Evolutionary conservation across 2,888 invertebrate genomes (phyloP), one percentile per base, ranked within the genome.

Genomic region (Tetropium fuscum): DNA sequence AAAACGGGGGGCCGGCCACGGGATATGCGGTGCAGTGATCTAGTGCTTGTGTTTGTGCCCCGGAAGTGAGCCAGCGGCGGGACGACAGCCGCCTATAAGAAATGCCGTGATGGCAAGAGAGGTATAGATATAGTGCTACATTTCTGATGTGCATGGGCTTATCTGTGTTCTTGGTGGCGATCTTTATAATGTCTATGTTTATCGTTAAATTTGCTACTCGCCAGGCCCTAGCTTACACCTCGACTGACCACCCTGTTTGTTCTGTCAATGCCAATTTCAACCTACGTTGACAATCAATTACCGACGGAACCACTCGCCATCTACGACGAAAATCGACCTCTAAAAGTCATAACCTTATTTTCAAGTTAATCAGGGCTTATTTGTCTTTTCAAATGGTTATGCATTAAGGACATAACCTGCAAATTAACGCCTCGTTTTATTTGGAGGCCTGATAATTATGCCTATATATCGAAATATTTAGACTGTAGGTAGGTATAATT

Each of bases 41-140:
- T 74, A 75, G 77, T 78, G 76, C 63, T 63, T 68, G 74, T 76
- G 74, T 67, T 69, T 69, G 74, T 74, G 74, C 60, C 54, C 60
- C 64, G 68, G 61, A 69, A 71, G 66, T 70, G 69, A 66, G 70
- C 69, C 73, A 66, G 76, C 78, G 77, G 78, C 79, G 76, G 76
- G 73, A 72, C 73, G 72, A 71, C 75, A 76, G 80, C 82, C 85
- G 84, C 85, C 84, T 84, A 84, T 84, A 85, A 86, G 81, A 84
- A 84, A 87, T 87, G 88, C 87, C 87, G 87, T 87, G 86, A 87
- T 87, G 88, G 87, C 88, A 86, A 87, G 87, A 87, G 88, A 87
- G 87, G 87, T 88, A 87, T 71, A 67, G 25, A n/a, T n/a, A n/a
- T n/a, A 58, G 55, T 44, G 45, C 7, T 60, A 38, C 49, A 43